Percentiles rank a stretch among this genome's conserved stretches.
These are phyloP conservation scores for Myopa tessellatipennis DNA, from an alignment of 2,888 invertebrate genomes.

Conservation along the genomic window DNA sequence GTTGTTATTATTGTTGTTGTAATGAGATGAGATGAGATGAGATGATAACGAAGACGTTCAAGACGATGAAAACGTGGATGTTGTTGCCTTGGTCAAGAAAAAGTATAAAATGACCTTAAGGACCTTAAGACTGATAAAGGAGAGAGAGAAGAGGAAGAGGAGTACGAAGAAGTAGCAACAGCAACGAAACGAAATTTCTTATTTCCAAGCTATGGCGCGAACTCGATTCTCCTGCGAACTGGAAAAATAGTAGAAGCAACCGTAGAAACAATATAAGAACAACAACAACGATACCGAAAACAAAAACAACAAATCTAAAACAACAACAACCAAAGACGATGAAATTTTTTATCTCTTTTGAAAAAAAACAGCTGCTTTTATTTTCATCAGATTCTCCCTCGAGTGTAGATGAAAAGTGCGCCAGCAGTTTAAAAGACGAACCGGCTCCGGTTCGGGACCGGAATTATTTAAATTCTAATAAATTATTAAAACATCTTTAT, in stretches of 20 bases:
- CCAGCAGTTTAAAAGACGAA: too few relatives aligned
- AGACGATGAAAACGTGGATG: not conserved
- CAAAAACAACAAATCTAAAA: not conserved
- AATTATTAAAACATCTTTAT: too few relatives aligned
- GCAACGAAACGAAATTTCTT: not conserved
- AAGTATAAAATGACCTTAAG: not conserved
- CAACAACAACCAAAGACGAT: not conserved
- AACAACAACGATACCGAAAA: not conserved
- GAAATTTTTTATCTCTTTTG: too few relatives aligned
- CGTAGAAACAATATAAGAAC: not conserved
- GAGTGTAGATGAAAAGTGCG: too few relatives aligned
- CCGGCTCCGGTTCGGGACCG: too few relatives aligned
- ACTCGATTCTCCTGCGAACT: slow-evolving; percentile 17
- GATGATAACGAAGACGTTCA: slow-evolving; percentile 3
- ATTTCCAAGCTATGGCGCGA: slow-evolving; percentile 15
- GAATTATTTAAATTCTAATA: too few relatives aligned
- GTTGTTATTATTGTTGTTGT: too few relatives aligned
- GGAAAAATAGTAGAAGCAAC: not conserved
- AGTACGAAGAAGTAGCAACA: not conserved
- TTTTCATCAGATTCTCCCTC: not conserved
- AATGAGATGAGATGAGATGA: not conserved
- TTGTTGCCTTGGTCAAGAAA: not conserved
- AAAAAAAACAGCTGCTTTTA: not conserved
- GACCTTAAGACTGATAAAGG: not conserved
- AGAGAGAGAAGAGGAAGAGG: not conserved